Conservation (phyloP, 2,113 vertebrate genomes). For the Vidua macroura region DNA sequence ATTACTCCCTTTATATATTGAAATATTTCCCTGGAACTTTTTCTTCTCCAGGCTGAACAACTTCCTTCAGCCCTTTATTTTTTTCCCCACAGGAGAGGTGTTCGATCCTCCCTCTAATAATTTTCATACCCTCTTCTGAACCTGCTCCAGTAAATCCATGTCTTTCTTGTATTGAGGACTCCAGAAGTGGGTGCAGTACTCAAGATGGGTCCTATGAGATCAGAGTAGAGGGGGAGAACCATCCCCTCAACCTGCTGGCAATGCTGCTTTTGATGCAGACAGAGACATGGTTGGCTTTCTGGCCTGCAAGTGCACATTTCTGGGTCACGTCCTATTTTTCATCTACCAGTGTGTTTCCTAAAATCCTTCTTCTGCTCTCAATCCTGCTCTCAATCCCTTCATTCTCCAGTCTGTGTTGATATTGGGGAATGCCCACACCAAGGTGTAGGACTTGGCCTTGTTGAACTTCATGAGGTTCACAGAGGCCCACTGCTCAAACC, state of each 20-base stretch:
- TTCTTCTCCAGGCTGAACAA: not conserved
- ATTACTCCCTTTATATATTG: not conserved
- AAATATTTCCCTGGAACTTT: not conserved
- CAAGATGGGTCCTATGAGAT: not conserved
- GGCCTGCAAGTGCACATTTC: not conserved
- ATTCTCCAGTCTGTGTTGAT: not conserved
- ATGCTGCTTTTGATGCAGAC: not conserved
- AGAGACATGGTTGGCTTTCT: not conserved
- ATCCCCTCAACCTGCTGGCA: not conserved
- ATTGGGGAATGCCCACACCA: not conserved
- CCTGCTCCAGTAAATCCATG: not conserved
- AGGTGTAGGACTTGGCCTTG: not conserved
- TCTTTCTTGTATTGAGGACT: not conserved
- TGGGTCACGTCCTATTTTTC: not conserved
- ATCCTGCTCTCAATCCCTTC: not conserved
- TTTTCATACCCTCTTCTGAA: not conserved
- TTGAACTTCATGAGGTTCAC: not conserved
- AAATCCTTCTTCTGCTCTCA: not conserved
- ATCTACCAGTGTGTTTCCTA: not conserved
- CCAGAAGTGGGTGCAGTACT: not conserved
- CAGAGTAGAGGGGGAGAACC: not conserved
- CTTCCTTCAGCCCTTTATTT: not conserved
- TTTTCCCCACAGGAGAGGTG: not conserved
- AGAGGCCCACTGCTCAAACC: not conserved
- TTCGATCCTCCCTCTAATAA: not conserved